Evolutionary conservation across 2,113 vertebrate genomes (phyloP).

Genomic region (Oreochromis niloticus): DNA sequence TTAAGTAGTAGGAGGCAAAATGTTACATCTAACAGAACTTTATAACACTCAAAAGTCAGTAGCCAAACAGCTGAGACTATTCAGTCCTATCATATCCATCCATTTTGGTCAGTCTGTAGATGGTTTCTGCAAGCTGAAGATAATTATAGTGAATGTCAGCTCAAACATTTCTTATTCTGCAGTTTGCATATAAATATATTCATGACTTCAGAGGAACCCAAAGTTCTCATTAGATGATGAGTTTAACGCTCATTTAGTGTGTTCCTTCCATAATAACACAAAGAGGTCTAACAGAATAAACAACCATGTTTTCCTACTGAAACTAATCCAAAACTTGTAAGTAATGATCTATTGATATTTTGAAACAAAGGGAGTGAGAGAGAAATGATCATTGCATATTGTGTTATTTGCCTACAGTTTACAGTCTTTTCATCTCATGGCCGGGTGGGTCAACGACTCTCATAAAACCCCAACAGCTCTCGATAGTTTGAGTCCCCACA

Average conservation of each 20-base stretch:
- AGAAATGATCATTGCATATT: not conserved
- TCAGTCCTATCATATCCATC: not conserved
- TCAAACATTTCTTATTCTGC: not conserved
- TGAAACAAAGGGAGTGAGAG: not conserved
- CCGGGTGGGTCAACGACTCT: not conserved
- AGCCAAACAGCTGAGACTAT: not conserved
- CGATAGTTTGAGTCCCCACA: fast-evolving
- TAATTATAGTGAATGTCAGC: not conserved
- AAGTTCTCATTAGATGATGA: fast-evolving
- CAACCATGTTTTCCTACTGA: not conserved
- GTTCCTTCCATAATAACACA: not conserved
- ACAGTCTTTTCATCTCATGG: not conserved
- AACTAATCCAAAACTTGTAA: not conserved
- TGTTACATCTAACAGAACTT: not conserved
- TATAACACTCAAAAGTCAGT: fast-evolving
- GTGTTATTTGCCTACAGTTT: not conserved
- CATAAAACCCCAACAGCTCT: not conserved
- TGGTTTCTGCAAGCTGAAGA: not conserved
- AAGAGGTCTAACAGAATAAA: not conserved
- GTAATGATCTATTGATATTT: not conserved
- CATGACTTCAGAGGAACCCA: not conserved
- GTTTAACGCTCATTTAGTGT: not conserved
- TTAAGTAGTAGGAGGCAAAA: not conserved
- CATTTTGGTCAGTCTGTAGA: not conserved
- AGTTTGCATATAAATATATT: not conserved